Conservation (phyloP, 2,888 invertebrate species). For the Netelia inedita region DNA sequence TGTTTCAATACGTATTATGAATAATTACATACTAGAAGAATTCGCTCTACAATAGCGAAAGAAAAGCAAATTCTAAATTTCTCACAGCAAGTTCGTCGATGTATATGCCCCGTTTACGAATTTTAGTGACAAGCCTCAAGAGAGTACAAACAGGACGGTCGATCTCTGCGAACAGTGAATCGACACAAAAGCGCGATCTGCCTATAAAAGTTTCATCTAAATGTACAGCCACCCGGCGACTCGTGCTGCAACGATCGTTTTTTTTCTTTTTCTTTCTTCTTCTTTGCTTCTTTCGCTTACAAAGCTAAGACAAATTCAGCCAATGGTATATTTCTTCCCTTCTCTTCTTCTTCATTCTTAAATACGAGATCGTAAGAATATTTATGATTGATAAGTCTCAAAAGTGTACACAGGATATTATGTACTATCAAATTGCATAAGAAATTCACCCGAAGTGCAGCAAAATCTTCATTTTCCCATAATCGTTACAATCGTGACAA, state of each 20-base stretch:
- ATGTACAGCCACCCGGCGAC: slow-evolving; percentile 35
- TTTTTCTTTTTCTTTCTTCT: neutral
- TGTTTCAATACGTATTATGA: slow-evolving; percentile 3
- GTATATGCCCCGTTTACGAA: slow-evolving; percentile 13
- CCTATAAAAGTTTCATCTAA: slow-evolving; percentile 57
- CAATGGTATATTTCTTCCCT: neutral
- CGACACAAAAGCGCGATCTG: slow-evolving; percentile 53
- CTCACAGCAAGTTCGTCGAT: slow-evolving; percentile 14
- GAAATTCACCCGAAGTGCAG: slow-evolving; percentile 46
- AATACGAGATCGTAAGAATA: slow-evolving; percentile 49
- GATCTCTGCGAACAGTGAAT: slow-evolving; percentile 45
- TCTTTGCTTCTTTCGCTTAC: slow-evolving; percentile 20
- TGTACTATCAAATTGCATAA: slow-evolving; percentile 40
- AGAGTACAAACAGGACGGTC: slow-evolving; percentile 55
- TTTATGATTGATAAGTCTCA: slow-evolving; percentile 53
- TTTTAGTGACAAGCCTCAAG: slow-evolving; percentile 51
- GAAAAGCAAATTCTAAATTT: slow-evolving; percentile 17
- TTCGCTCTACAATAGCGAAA: slow-evolving; percentile 23
- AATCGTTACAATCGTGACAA: neutral
- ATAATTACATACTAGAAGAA: slow-evolving; percentile 2
- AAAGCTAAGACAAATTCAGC: slow-evolving; percentile 26
- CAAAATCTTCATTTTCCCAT: slow-evolving; percentile 15
- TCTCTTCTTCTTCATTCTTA: slow-evolving; percentile 5
- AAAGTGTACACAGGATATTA: slow-evolving; percentile 44
- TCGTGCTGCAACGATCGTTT: neutral